phyloP scores from a whole-genome alignment of 2,797 vertebrate species.

The Odontamblyopus lacepedii region DNA sequence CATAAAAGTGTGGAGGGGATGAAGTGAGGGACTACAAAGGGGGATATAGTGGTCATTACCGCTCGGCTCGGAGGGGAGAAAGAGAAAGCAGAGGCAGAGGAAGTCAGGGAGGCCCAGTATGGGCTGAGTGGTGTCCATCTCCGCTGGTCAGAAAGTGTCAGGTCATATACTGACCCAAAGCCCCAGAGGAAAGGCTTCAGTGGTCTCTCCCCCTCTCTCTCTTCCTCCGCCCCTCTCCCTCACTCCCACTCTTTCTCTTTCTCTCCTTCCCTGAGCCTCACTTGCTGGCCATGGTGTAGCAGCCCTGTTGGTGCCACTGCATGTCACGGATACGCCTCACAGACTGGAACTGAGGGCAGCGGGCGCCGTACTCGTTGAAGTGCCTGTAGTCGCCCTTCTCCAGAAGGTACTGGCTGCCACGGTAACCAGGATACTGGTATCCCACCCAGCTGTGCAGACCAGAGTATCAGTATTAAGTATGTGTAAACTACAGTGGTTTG shows the following conservation, averaged over 20 bases:
- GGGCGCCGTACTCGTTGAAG: constrained; percentile 82
- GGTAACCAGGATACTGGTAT: constrained; percentile 85
- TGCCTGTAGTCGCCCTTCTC: constrained; percentile 85
- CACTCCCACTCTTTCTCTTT: constrained; percentile 76
- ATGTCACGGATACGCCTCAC: constrained; percentile 85
- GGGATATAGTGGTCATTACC: constrained; percentile 56
- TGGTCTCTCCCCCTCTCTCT: constrained; percentile 77
- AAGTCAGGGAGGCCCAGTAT: constrained; percentile 48
- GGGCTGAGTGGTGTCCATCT: constrained; percentile 47
- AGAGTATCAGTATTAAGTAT: not conserved
- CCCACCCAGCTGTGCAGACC: constrained; percentile 74
- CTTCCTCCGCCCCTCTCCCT: constrained; percentile 77
- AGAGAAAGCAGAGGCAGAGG: constrained; percentile 75
- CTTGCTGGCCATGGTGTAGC: constrained; percentile 84
- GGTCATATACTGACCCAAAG: constrained; percentile 28
- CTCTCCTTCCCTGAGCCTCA: constrained; percentile 79
- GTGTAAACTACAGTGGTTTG: not conserved
- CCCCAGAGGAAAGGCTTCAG: constrained; percentile 64
- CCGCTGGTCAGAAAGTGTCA: constrained; percentile 42
- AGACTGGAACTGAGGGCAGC: constrained; percentile 81
- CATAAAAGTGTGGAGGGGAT: constrained; percentile 56
- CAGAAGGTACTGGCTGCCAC: constrained; percentile 84
- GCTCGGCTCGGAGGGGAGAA: constrained; percentile 73
- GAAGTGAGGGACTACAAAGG: constrained; percentile 56
- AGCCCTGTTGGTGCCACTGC: constrained; percentile 85